A percentile compares a stretch with the other conserved stretches of the same genome.
phyloP scores from a whole-genome alignment of 2,797 vertebrate species.

The Orestias chungarensis region DNA sequence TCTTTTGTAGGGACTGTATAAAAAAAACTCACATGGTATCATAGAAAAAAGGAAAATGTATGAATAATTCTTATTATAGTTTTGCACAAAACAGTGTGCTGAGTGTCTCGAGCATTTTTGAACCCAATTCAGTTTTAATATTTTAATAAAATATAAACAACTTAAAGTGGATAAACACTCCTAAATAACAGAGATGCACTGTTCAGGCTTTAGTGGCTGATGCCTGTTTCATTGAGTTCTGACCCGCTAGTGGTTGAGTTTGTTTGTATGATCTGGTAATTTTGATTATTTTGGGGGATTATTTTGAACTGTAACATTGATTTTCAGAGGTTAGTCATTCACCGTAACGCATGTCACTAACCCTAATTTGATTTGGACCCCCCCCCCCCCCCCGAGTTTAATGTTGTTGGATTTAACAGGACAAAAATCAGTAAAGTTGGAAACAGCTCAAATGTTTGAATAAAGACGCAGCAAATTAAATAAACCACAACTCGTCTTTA shows the following conservation, averaged over 20 bases:
- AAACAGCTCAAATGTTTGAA: not conserved
- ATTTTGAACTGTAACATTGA: not conserved
- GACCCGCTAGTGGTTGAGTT: not conserved
- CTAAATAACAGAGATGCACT: not conserved
- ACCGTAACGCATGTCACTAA: not conserved
- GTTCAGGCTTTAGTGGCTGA: not conserved
- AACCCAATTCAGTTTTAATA: not conserved
- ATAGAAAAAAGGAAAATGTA: not conserved
- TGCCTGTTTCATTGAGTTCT: not conserved
- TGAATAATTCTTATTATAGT: not conserved
- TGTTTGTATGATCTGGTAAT: not conserved
- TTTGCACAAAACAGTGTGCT: not conserved
- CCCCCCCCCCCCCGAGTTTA: too few relatives aligned
- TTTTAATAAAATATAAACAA: not conserved
- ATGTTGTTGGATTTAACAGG: not conserved
- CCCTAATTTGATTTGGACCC: too few relatives aligned
- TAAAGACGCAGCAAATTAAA: too few relatives aligned
- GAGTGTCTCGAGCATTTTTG: not conserved
- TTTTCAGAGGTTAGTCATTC: not conserved
- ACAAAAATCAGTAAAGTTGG: too few relatives aligned
- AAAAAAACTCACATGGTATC: not conserved
- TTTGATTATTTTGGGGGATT: not conserved
- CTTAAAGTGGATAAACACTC: not conserved
- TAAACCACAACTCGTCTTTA: constrained; percentile 50
- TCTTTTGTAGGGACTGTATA: not conserved